Percentiles rank a stretch among this genome's conserved stretches.
phyloP scores from a whole-genome alignment of 1,140 invertebrate species.

The Stenopsyche tienmushanensis region DNA sequence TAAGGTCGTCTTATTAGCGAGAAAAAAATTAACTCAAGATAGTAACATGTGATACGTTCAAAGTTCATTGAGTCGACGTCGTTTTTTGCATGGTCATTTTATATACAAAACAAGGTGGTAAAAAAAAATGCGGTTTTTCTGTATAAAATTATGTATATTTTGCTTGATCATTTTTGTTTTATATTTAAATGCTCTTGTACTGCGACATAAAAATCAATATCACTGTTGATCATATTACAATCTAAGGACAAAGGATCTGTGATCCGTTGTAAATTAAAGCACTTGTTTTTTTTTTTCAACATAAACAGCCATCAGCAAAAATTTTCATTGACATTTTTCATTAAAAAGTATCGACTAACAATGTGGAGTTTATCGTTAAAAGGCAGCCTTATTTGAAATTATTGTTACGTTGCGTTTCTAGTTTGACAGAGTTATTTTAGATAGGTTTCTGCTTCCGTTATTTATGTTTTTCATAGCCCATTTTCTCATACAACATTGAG shows the following conservation, averaged over 20 bases:
- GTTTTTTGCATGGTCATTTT: too few species aligned
- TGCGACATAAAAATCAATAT: slow-evolving; percentile 39
- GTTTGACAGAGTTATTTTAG: slow-evolving; percentile 15
- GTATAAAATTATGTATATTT: slow-evolving; percentile 40
- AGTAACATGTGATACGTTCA: too few species aligned
- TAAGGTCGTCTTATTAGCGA: too few species aligned
- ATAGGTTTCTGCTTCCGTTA: not conserved
- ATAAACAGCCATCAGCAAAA: slow-evolving; percentile 22
- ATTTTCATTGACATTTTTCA: slow-evolving; percentile 16
- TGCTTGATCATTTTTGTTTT: slow-evolving; percentile 6
- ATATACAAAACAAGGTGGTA: too few species aligned
- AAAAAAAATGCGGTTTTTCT: slow-evolving; percentile 2
- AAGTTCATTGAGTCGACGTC: too few species aligned
- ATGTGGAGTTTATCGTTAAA: slow-evolving; percentile 11
- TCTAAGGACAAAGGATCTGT: slow-evolving; percentile 17
- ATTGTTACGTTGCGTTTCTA: slow-evolving; percentile 25
- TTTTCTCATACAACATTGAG: slow-evolving; percentile 11
- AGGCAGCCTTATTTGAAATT: slow-evolving; percentile 25
- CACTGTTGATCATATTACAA: slow-evolving; percentile 28
- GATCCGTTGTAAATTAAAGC: slow-evolving; percentile 34
- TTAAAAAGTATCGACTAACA: slow-evolving; percentile 12
- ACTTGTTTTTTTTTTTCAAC: slow-evolving; percentile 33
- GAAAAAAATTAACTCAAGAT: too few species aligned
- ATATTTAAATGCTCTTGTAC: slow-evolving; percentile 39
- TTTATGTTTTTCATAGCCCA: not conserved